Evolutionary conservation across 2,888 invertebrate species (phyloP), one percentile per base, ranked within the genome.

Genomic region (Perdita meconis): DNA sequence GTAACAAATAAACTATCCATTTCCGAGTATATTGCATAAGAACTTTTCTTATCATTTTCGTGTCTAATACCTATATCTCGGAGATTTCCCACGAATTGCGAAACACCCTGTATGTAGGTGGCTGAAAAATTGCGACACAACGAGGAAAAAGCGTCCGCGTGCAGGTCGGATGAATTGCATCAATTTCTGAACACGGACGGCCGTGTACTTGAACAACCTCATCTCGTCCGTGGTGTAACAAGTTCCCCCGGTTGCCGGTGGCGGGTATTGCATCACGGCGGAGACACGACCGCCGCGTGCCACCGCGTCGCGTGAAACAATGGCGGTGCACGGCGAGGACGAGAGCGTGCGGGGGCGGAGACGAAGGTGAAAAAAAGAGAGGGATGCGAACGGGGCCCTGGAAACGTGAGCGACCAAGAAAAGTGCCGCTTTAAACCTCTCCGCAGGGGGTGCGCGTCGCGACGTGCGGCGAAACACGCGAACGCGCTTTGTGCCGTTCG

Each of bases 401-500:
- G 47, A 78, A 74, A 70, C 61, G 71, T 78, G 75, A 63, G 69
- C 75, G 13, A 63, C 53, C 44, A 55, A 61, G 70, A 71, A 78
- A 81, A 76, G 82, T 70, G 71, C 67, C 70, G 68, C 66, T 75
- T 75, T 78, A 79, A 78, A 66, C 26, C 70, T 38, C 51, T 38
- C 51, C 47, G 51, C 61, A 73, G 57, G 78, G 55, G 76, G 76
- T 64, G 63, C 64, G 72, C 67, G 64, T 59, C 70, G 68, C 59
- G 66, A 47, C 24, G 66, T 42, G 59, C 61, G 70, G 3, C 51
- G 40, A 59, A 75, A 81, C 84, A 85, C 75, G 84, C 74, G 75
- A 82, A 53, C 67, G 38, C 40, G 68, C 76, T 75, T 81, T 65
- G 42, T 51, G 47, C 34, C 64, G 30, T 6, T 24, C 16, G 47